Conservation (phyloP, 2,113 vertebrate genomes). For the Anhinga anhinga region DNA sequence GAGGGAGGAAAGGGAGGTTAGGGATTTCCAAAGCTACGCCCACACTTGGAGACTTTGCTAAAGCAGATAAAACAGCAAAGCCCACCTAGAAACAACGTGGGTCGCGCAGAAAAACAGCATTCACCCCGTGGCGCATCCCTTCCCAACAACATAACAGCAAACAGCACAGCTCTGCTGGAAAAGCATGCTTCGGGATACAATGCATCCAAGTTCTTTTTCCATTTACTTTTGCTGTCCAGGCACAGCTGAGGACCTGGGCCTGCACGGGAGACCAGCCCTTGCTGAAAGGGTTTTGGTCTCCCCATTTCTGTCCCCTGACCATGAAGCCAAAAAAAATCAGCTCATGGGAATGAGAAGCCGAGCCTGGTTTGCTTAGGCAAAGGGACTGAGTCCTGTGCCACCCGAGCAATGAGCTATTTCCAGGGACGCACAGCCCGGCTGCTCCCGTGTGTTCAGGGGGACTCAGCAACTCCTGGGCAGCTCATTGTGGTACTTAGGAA, state of each 20-base stretch:
- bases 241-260: background rate
- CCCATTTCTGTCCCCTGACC: background rate
- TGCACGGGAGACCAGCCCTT: background rate
- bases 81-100: background rate
- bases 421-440: too few species aligned
- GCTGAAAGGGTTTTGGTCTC: background rate
- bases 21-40: background rate
- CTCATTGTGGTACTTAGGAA: rapidly evolving
- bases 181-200: rapidly evolving
- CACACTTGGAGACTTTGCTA: background rate
- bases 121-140: background rate
- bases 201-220: background rate
- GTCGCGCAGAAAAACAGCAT: rapidly evolving
- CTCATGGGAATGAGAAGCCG: rapidly evolving
- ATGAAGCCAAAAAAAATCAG: background rate
- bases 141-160: background rate
- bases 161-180: too few species aligned
- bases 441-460: background rate
- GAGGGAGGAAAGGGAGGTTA: background rate
- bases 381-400: rapidly evolving
- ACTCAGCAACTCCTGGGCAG: background rate
- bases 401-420: rapidly evolving
- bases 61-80: background rate
- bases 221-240: background rate
- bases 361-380: background rate